Evolutionary conservation across 1,140 invertebrate species (phyloP), one percentile per base, ranked within the genome.

Genomic region (Bombus consobrinus): DNA sequence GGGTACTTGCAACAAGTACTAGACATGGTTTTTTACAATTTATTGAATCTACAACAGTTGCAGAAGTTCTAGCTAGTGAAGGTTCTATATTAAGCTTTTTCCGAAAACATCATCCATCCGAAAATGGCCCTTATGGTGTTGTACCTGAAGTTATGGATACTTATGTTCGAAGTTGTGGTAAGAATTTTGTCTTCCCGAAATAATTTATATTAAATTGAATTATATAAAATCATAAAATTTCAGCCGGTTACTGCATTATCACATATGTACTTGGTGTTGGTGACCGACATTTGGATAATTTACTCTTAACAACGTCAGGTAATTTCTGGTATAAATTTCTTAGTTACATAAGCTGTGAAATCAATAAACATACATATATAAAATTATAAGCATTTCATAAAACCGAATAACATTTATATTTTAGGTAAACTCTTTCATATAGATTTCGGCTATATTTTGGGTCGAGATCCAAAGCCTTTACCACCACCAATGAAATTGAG

Each of bases 401-500:
- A 57, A 41, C 22, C 47, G 4, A 69, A n/a, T 9, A 22, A 43
- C 66, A 57, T 79, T 83, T 77, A 37, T 59, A 77, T 86, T 89
- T 13, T 41, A 94, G 94, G 99, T 1, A 98, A 98, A 93, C 95
- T 99, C 39, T 99, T 99, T 94, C 99, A 99, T 94, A 99, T 99
- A 88, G 99, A 99, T 96, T 99, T 99, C 95, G 99, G 99, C 4
- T 99, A 99, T 93, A 99, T 99, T 93, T 96, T 99, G 53, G 99
- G 99, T 12, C 96, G 99, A 80, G 99, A 99, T 96, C 99, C 99
- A 3, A 99, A 99, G 95, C 99, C 98, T 10, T 96, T 99, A 92
- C 99, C 99, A 8, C 98, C 99, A 15, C 98, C 99, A 9, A 99
- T 99, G 99, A 99, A 99, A 95, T 96, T 99, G 1, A 99, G 98